phyloP scores from a whole-genome alignment of 2,888 invertebrate species.

The Dusona sp. region DNA sequence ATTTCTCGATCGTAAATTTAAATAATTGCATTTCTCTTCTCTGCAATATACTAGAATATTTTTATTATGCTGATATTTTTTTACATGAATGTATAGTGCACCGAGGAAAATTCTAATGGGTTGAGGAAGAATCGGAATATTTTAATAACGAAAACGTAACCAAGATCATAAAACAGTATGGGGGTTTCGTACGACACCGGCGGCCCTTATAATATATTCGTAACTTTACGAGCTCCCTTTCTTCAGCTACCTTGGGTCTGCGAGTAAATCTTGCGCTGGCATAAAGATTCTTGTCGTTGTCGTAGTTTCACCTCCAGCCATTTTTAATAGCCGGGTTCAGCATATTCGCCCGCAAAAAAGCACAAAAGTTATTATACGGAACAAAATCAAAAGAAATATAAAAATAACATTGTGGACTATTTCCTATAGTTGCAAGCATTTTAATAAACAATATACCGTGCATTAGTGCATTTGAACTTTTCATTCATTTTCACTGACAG shows the following conservation, averaged over 20 bases:
- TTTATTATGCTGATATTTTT: constrained; percentile 12
- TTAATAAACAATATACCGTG: background rate
- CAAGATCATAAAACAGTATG: constrained; percentile 44
- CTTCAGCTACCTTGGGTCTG: constrained; percentile 69
- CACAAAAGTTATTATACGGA: background rate
- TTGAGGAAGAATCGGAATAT: constrained; percentile 46
- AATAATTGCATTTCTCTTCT: constrained; percentile 16
- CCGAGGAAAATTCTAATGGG: constrained; percentile 18
- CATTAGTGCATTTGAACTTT: background rate
- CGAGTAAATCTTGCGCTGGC: constrained; percentile 72
- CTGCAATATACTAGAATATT: background rate
- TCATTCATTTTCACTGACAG: background rate
- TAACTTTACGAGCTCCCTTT: constrained; percentile 72
- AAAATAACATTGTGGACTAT: background rate
- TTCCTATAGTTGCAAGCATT: background rate
- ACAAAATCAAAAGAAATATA: background rate
- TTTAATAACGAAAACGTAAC: constrained; percentile 68
- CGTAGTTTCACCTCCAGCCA: constrained; percentile 2
- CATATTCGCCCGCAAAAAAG: constrained; percentile 8
- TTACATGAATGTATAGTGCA: constrained; percentile 13
- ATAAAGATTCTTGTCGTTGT: constrained; percentile 44
- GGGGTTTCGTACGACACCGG: constrained; percentile 8
- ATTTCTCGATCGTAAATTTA: constrained; percentile 23
- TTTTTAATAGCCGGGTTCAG: constrained; percentile 5
- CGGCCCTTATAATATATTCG: constrained; percentile 46